Evolutionary conservation across 2,888 invertebrate species (phyloP), one percentile per base, ranked within the genome.

Genomic region (Volucella inanis): DNA sequence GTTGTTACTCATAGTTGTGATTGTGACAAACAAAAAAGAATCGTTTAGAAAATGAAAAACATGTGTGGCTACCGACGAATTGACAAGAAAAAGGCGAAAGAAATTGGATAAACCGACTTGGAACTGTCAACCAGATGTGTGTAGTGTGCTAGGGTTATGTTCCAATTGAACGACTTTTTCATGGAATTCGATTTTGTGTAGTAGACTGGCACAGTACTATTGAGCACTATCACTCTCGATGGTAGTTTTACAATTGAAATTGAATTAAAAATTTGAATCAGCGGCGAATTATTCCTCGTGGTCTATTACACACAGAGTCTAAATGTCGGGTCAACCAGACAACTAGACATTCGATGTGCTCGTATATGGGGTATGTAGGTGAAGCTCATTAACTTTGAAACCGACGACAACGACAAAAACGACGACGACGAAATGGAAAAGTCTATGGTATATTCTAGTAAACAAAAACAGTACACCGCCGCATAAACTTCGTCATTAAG

Each of bases 101-200:
- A 61, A 47, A 67, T 65, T 54, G 50, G 39, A 64, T 15, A 45
- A 43, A 49, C 47, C 49, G 62, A 64, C 59, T 59, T 68, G 79
- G 74, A 84, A 84, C 68, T 84, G 79, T 84, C 83, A 79, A 31
- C 83, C 84, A 84, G 84, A 84, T 84, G 80, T 84, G 79, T 64
- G 18, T 31, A 45, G n/a, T 55, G 15, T 22, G 38, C 11, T 74
- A 55, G 74, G 72, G 64, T 65, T 80, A 65, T 74, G 68, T 76
- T 81, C 62, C 75, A 39, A 57, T 64, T 61, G 83, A 83, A 67
- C 68, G 68, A 54, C 64, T 81, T 75, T 67, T 76, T 54, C 47
- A 47, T 41, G 39, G 43, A 50, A 41, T 39, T 15, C n/a, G 14
- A 41, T 39, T 59, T 15, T 59, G 3, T 41, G 12, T 38, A 38